Evolutionary conservation across 2,113 vertebrate species (phyloP), one percentile per base, ranked within the genome.

Genomic region (Cepphus grylle): DNA sequence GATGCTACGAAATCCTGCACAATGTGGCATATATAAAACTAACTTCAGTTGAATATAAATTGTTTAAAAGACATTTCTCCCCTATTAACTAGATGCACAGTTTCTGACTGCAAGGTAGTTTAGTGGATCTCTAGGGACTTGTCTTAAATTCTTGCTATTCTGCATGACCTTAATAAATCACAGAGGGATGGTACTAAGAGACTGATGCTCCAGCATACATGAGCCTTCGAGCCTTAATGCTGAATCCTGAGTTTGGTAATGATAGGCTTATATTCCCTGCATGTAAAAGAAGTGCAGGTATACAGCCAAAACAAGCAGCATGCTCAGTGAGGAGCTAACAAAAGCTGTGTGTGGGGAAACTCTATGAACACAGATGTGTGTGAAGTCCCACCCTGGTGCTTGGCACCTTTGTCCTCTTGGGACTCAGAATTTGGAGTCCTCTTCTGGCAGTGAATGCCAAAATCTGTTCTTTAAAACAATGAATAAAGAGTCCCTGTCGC

Each of bases 391-490:
- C 50, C 25, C 84, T 87, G 53, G 23, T 65, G 74, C 90, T 69
- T 85, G 84, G 78, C 92, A 93, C 62, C 22, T 84, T 85, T 82
- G 45, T 87, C 26, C 91, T 87, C 74, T 52, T 50, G 30, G 49
- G 81, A 94, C 49, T 90, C 43, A 67, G 72, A 86, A 91, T 91
- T 6, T 91, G 78, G 73, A 96, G 74, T 77, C 65, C 53, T 85
- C 79, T 91, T 76, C 43, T 82, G 32, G 36, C 6, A 8, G 21
- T 2, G 19, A 87, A 26, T 61, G 84, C 49, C 87, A 85, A 94
- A 94, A 91, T 77, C 62, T 80, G 22, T 49, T 88, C 70, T 90
- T 96, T 82, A 82, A 87, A 94, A 96, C 90, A 95, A 96, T 71
- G 70, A 95, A 96, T 77, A 91, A 91, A 91, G 81, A 94, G 81